Evolutionary conservation across 2,888 invertebrate species (phyloP), one percentile per base, ranked within the genome.

Genomic region (Hyles lineata): DNA sequence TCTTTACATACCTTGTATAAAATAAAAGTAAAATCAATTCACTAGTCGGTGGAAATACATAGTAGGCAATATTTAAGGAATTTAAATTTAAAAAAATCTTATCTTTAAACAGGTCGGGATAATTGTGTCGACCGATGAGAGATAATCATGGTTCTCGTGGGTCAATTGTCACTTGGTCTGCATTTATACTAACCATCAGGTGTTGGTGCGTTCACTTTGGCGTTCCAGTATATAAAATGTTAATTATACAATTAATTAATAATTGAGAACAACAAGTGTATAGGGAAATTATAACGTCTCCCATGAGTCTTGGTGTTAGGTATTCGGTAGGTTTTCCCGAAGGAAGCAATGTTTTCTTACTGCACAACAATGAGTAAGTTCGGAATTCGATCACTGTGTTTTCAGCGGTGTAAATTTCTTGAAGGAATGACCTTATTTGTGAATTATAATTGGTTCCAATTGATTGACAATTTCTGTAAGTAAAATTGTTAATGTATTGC

Each of bases 191-290:
- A 43, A 11, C 11, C 11, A 11, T 15, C 15, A 43, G 2, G 15
- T 43, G 43, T 15, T 8, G 3, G 43, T 15, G 43, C 43, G 11
- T 11, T 43, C 43, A 43, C 43, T 2, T 43, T 15, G 11, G 2
- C 78, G 55, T 32, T 29, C 52, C 23, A 25, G 25, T 70, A 70
- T 17, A 70, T 19, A 25, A 52, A 4, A 52, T 19, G 15, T 52
- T n/a, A 52, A 17, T 55, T 55, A n/a, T 55, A 15, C 17, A 55
- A 55, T 19, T 55, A 55, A n/a, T n/a, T 17, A n/a, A 52, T 52
- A 5, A n/a, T 55, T 55, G 8, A 55, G n/a, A 55, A 55, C 55
- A 55, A 55, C n/a, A 55, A 55, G 8, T n/a, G 5, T n/a, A 55
- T n/a, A 55, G n/a, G 55, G 55, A 7, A 55, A 55, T 55, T 19